These are phyloP conservation scores for Notothenia coriiceps DNA, from an alignment of 2,113 vertebrate genomes.

Conservation along the genomic window DNA sequence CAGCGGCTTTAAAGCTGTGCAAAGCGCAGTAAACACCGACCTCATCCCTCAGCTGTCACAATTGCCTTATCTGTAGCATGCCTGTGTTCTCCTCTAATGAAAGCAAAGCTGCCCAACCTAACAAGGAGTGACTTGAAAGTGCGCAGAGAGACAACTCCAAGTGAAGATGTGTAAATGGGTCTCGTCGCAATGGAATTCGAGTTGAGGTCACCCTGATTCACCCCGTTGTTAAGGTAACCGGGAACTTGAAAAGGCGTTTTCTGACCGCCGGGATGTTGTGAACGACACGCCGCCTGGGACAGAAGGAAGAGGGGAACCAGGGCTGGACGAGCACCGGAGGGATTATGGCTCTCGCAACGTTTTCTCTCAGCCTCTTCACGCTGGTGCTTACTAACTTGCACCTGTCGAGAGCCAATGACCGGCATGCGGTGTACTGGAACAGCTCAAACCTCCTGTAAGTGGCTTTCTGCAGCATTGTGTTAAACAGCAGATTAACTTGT, in stretches of 20 bases:
- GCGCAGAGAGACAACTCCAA: conserved; percentile 36
- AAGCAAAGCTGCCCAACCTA: conserved; percentile 44
- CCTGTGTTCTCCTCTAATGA: background rate
- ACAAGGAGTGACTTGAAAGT: conserved; percentile 59
- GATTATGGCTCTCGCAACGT: conserved; percentile 79
- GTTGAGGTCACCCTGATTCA: conserved; percentile 55
- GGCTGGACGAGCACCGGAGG: conserved; percentile 58
- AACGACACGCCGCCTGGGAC: conserved; percentile 52
- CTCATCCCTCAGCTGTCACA: conserved; percentile 29
- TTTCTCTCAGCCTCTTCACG: conserved; percentile 78
- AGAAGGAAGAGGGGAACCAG: conserved; percentile 50
- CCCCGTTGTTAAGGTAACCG: conserved; percentile 36
- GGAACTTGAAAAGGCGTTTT: conserved; percentile 61
- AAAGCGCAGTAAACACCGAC: conserved; percentile 14
- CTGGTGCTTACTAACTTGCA: conserved; percentile 77
- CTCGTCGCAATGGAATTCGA: conserved; percentile 65
- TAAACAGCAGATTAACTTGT: background rate
- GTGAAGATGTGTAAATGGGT: conserved; percentile 48
- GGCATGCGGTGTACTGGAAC: conserved; percentile 93
- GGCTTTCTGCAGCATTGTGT: conserved; percentile 9
- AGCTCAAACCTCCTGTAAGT: conserved; percentile 93
- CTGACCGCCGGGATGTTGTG: conserved; percentile 77
- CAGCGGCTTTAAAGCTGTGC: conserved; percentile 32
- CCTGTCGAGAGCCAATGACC: conserved; percentile 82
- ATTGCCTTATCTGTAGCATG: conserved; percentile 14